Evolutionary conservation across 2,113 vertebrate species (phyloP), one percentile per base, ranked within the genome.

Genomic region (Alces alces): DNA sequence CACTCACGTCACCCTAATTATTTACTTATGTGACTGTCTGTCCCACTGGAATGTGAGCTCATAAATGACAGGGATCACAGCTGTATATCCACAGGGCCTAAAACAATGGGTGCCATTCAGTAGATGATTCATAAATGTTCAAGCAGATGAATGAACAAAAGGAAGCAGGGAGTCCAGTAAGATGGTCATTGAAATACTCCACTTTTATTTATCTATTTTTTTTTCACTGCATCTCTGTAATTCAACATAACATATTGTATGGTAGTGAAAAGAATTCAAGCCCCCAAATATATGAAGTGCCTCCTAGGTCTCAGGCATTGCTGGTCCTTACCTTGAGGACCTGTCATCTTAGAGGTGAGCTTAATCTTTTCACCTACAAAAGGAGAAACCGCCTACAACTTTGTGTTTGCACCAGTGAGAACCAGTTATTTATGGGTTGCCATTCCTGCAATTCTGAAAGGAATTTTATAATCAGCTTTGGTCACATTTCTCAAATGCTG

Each of bases 391-490:
- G n/a, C 76, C 89, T 91, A 66, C 47, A 39, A 88, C 57, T 43
- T 95, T 54, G n/a, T 96, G 93, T 95, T 43, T n/a, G 36, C 58
- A 97, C 64, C 89, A 86, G 17, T 21, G 39, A 93, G 91, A 93
- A 61, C 45, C 47, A 54, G 91, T 91, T 94, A 95, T 96, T 96
- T 95, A 92, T 93, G 91, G 76, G 88, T 36, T 93, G 92, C 83
- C 70, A 54, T 95, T 97, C 82, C 90, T 91, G 95, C 33, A 61
- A 80, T 17, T 91, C 50, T 85, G 55, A 98, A 98, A 55, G 21
- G 80, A 90, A 92, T 92, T 95, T 96, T 94, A 91, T 96, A 92
- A 94, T 95, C 92, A 91, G 92, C 85, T 96, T 91, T 89, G 96
- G 97, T 94, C 95, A 95, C 82, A 96, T 86, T 97, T 97, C 70